Conservation (phyloP, 2,888 invertebrate genomes). For the Epinotia bilunana region DNA sequence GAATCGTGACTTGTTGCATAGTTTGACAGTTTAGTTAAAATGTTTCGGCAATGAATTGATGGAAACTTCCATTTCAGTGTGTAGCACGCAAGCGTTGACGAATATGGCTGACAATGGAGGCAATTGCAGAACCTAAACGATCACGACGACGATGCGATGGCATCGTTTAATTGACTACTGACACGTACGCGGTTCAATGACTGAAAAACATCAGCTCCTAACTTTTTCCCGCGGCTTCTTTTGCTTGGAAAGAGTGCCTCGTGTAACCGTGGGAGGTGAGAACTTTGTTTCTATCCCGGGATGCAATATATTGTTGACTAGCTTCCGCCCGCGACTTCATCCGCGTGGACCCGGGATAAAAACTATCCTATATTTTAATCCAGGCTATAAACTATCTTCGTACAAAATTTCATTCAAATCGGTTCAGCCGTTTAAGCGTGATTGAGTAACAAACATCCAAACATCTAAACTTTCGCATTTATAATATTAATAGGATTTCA, state of each 20-base stretch:
- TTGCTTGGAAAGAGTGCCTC: not conserved
- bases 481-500: too few species aligned
- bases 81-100: slow-evolving; percentile 31
- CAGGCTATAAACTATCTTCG: too few species aligned
- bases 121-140: slow-evolving; percentile 37
- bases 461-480: too few species aligned
- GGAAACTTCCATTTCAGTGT: slow-evolving; percentile 19
- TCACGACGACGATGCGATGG: slow-evolving; percentile 30
- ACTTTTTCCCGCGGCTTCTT: slow-evolving; percentile 1
- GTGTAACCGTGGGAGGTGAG: not conserved
- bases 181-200: slow-evolving; percentile 34
- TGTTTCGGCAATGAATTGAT: slow-evolving; percentile 24
- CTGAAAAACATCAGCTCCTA: slow-evolving; percentile 19
- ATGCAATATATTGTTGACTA: not conserved
- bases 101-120: slow-evolving; percentile 37
- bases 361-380: too few species aligned
- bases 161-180: slow-evolving; percentile 31
- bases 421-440: too few species aligned
- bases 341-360: too few species aligned
- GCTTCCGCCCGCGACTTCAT: too few species aligned
- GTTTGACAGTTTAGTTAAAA: slow-evolving; percentile 12
- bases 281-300: not conserved
- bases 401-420: too few species aligned
- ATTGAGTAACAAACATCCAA: too few species aligned
- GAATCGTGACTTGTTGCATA: slow-evolving; percentile 21